phyloP scores from a whole-genome alignment of 2,113 vertebrate species.

The Podarcis cretensis region DNA sequence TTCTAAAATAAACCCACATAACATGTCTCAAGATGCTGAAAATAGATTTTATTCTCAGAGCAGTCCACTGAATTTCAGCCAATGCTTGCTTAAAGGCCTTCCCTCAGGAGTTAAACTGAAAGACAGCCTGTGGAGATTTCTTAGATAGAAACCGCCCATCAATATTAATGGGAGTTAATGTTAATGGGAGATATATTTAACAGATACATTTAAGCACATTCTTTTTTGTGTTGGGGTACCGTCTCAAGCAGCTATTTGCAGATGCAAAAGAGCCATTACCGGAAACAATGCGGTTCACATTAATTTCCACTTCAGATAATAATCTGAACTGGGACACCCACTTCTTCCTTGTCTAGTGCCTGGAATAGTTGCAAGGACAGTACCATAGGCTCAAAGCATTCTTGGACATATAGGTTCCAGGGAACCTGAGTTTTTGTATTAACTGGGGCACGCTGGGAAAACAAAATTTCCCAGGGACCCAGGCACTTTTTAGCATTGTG shows the following conservation, averaged over 20 bases:
- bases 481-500: neutral
- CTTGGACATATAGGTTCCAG: too few relatives aligned
- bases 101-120: too few relatives aligned
- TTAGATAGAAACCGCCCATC: too few relatives aligned
- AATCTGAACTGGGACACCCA: neutral
- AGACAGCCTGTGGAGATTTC: too few relatives aligned
- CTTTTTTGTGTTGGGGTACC: neutral
- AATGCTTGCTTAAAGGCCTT: too few relatives aligned
- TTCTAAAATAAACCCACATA: too few relatives aligned
- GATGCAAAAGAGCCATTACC: neutral
- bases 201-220: neutral
- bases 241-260: neutral
- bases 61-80: too few relatives aligned
- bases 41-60: too few relatives aligned
- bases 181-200: too few relatives aligned
- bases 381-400: neutral
- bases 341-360: neutral
- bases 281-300: neutral
- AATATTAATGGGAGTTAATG: too few relatives aligned
- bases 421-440: neutral
- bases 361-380: neutral
- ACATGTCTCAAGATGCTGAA: too few relatives aligned
- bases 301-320: neutral
- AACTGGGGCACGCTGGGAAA: neutral
- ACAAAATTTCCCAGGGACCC: neutral